Evolutionary conservation across 2,888 invertebrate species (phyloP), one percentile per base, ranked within the genome.

Genomic region (Drosophila barbarae): DNA sequence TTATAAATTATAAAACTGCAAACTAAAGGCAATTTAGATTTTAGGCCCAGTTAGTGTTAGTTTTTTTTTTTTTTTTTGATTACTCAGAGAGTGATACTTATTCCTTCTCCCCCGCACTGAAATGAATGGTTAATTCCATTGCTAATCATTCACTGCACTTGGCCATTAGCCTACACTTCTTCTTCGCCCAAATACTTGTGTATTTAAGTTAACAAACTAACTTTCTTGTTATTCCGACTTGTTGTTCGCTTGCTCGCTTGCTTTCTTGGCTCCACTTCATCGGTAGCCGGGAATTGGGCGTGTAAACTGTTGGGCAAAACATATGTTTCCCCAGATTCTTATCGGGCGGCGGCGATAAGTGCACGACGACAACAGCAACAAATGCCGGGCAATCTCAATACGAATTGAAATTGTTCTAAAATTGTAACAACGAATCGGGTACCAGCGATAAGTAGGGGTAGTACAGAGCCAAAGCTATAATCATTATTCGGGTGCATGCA

Each of bases 311-410:
- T 63, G 64, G 51, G 63, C 47, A 71, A 41, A 78, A 79, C 78
- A 79, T 79, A 67, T 79, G 78, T 78, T 78, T 64, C 32, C 50
- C 13, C 13, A 65, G 84, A 75, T 84, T 64, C 82, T 82, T 79
- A 84, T 79, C 78, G 71, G 34, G 9, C 41, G 30, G 52, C 65
- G 84, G 52, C 65, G 84, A 75, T 84, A 84, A 75, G 64, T 72
- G 72, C 55, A 50, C 32, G 21, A 50, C 32, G 21, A 42, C 28
- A 35, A 51, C 38, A 28, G 38, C 36, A 58, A 46, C 44, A 39
- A 63, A 26, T 5, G n/a, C 18, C 18, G 26, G 10, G 26, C 58
- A 58, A 60, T 58, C 50, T 49, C 39, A 32, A 47, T 36, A 50
- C 49, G 9, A 60, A 70, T 61, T 70, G 59, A 68, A 66, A 70